phyloP scores from a whole-genome alignment of 2,113 vertebrate genomes.

The Smithornis capensis region DNA sequence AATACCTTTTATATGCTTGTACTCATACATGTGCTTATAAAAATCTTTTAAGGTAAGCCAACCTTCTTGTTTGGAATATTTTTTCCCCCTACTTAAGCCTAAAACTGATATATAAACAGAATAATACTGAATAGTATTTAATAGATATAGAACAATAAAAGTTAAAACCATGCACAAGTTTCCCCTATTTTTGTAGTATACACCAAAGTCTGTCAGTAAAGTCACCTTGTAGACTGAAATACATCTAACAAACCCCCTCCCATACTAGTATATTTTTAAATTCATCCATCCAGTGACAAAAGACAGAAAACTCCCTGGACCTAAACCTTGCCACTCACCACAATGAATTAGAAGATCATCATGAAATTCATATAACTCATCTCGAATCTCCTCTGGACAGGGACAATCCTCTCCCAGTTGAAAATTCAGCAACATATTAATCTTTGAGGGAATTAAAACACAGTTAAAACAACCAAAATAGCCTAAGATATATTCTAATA shows the following conservation, averaged over 20 bases:
- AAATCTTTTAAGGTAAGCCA: not conserved
- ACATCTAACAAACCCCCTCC: not conserved
- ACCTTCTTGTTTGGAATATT: not conserved
- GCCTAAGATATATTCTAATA: not conserved
- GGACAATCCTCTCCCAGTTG: constrained; percentile 94
- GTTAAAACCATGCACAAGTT: not conserved
- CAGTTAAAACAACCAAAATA: not conserved
- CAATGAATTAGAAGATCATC: constrained; percentile 94
- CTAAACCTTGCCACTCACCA: constrained; percentile 72
- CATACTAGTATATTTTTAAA: not conserved
- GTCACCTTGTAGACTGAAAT: not conserved
- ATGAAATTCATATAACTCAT: constrained; percentile 92
- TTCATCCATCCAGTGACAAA: not conserved
- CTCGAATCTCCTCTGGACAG: constrained; percentile 92
- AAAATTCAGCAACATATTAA: constrained; percentile 97
- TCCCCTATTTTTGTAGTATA: not conserved
- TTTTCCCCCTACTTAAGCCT: not conserved
- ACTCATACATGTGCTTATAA: not conserved
- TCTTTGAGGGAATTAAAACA: constrained; percentile 74
- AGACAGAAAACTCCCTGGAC: not conserved
- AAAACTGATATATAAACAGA: not conserved
- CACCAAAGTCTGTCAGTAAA: not conserved
- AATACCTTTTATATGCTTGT: not conserved
- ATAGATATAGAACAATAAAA: not conserved
- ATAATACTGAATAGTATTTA: not conserved